Conservation (phyloP, 2,113 vertebrate species). For the Prunella himalayana region DNA sequence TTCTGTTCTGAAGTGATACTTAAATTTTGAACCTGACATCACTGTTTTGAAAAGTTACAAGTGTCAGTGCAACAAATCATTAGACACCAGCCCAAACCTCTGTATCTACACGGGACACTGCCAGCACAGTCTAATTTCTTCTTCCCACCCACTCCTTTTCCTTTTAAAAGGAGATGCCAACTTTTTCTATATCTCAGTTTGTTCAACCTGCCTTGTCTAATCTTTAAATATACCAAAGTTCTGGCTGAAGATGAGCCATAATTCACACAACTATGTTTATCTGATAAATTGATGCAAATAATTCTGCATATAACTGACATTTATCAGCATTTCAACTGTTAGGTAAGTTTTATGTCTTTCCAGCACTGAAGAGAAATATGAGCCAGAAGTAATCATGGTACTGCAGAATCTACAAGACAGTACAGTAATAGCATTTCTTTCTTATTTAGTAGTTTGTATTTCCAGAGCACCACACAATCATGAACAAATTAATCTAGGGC, state of each 20-base stretch:
- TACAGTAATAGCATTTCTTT: not conserved
- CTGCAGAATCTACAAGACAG: not conserved
- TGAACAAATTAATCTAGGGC: conserved; percentile 34
- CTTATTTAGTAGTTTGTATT: conserved; percentile 21
- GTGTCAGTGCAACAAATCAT: not conserved
- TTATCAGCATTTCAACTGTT: not conserved
- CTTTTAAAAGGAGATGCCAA: not conserved
- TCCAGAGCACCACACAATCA: not conserved
- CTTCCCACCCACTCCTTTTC: rapidly evolving
- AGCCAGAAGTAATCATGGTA: not conserved
- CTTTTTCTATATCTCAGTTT: not conserved
- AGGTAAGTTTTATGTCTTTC: not conserved
- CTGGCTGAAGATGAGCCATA: not conserved
- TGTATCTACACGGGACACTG: not conserved
- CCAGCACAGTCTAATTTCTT: no score
- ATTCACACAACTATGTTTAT: not conserved
- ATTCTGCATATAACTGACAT: not conserved
- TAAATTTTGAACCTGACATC: not conserved
- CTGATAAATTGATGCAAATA: not conserved
- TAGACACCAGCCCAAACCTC: not conserved
- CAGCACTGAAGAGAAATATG: not conserved
- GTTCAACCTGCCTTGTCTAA: not conserved
- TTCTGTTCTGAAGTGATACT: not conserved
- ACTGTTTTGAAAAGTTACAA: not conserved
- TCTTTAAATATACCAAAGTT: not conserved